Conservation (phyloP, 2,888 invertebrate genomes). For the Bembecia ichneumoniformis region DNA sequence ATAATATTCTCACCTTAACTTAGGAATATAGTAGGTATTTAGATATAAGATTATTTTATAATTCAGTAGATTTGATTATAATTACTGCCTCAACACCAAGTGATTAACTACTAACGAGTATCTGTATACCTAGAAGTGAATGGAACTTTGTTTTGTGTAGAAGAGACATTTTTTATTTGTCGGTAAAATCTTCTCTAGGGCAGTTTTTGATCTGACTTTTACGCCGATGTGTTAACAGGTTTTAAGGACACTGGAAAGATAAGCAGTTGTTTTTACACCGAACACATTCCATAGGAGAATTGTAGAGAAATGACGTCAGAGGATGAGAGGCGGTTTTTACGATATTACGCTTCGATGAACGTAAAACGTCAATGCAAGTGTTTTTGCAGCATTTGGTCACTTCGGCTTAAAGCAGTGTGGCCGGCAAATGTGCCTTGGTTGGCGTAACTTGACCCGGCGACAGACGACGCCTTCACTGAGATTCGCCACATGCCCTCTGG, state of each 20-base stretch:
- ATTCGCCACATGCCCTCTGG: conserved; percentile 46
- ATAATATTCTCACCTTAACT: no score
- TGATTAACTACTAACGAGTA: no score
- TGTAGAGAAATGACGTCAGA: neutral
- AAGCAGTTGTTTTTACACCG: conserved; percentile 5
- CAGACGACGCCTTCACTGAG: conserved; percentile 42
- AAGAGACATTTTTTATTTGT: no score
- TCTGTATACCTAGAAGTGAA: no score
- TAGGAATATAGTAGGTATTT: no score
- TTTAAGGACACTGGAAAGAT: conserved; percentile 5
- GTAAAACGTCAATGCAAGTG: conserved; percentile 38
- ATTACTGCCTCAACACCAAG: no score
- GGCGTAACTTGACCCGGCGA: conserved; percentile 39
- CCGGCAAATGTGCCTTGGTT: conserved; percentile 52
- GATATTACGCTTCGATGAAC: conserved; percentile 32
- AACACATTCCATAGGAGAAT: no score
- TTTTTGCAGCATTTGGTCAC: conserved; percentile 52
- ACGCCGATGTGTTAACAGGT: conserved; percentile 10
- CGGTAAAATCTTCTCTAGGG: no score
- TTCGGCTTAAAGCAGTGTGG: conserved; percentile 35
- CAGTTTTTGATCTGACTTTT: no score
- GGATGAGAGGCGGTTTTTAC: conserved; percentile 13
- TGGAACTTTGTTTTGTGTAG: no score
- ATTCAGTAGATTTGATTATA: no score
- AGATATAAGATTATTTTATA: no score